A percentile compares a stretch with the other conserved stretches of the same genome.
Conservation (phyloP, 2,797 vertebrate species). For the Pelobates cultripes region DNA sequence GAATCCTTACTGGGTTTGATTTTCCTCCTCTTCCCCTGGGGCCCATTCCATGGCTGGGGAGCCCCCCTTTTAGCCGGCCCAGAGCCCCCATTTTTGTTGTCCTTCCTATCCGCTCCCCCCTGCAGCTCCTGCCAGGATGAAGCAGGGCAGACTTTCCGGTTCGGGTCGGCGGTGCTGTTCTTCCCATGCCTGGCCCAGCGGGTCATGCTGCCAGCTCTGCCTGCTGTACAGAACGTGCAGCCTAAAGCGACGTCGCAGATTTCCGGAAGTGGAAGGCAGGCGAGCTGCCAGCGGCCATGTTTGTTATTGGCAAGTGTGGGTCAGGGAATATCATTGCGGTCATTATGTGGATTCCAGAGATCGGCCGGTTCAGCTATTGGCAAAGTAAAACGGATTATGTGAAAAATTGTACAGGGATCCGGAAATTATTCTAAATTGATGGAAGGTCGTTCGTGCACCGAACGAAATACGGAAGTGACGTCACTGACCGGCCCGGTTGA, state of each 20-base stretch:
- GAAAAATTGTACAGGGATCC: no score
- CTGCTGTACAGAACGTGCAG: neutral
- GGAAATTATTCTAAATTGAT: no score
- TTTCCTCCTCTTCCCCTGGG: constrained; percentile 70
- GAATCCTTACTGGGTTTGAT: constrained; percentile 74
- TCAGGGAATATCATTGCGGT: no score
- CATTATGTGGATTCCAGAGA: no score
- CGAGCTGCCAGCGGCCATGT: constrained; percentile 10
- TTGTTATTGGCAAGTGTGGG: constrained; percentile 21
- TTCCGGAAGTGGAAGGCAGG: neutral
- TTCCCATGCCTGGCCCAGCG: constrained; percentile 83
- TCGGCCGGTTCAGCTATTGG: no score
- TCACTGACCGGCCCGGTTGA: no score
- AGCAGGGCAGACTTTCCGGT: constrained; percentile 75
- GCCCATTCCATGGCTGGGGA: neutral
- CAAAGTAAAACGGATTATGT: no score
- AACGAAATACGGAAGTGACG: no score
- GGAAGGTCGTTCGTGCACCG: no score
- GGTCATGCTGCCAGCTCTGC: constrained; percentile 74
- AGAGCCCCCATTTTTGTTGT: constrained; percentile 61
- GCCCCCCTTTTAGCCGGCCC: neutral
- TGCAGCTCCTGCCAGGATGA: constrained; percentile 86
- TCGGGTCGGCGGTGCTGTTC: constrained; percentile 64
- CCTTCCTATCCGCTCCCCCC: neutral
- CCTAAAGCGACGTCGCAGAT: neutral